Conservation (phyloP, 2,888 invertebrate species). For the Brachyptera risi region DNA sequence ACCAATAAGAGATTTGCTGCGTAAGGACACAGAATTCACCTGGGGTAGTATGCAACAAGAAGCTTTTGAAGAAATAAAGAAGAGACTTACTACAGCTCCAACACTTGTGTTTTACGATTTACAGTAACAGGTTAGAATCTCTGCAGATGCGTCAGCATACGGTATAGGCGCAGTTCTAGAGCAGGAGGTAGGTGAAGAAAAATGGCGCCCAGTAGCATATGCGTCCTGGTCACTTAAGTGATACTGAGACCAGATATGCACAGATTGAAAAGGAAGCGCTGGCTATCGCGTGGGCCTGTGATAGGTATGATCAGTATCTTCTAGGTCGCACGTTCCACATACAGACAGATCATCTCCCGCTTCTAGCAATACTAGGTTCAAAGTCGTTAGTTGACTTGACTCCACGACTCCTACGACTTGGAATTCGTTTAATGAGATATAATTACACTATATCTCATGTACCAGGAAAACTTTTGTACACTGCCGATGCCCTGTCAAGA, state of each 20-base stretch:
- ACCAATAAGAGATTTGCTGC: conserved; percentile 34
- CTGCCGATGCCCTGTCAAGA: conserved; percentile 39
- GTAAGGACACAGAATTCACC: conserved; percentile 30
- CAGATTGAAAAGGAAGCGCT: conserved; percentile 41
- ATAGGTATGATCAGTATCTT: conserved; percentile 40
- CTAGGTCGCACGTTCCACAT: conserved; percentile 38
- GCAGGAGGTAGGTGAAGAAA: conserved; percentile 35
- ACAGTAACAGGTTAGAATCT: conserved; percentile 32
- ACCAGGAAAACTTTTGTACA: conserved; percentile 38
- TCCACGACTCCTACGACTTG: conserved; percentile 41
- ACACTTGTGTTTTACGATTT: conserved; percentile 39
- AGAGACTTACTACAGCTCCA: conserved; percentile 36
- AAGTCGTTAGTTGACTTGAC: conserved; percentile 41
- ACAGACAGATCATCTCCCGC: conserved; percentile 43
- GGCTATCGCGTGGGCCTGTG: conserved; percentile 39
- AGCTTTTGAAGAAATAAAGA: conserved; percentile 38
- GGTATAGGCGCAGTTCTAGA: conserved; percentile 40
- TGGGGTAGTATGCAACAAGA: conserved; percentile 35
- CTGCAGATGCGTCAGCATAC: conserved; percentile 40
- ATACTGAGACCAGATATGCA: conserved; percentile 39
- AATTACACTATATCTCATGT: conserved; percentile 37
- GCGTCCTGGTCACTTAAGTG: conserved; percentile 39
- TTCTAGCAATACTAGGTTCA: conserved; percentile 39
- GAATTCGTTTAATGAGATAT: conserved; percentile 39
- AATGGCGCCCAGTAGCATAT: conserved; percentile 40